Conservation (phyloP, 2,888 invertebrate genomes). For the Eremobia ochroleuca region DNA sequence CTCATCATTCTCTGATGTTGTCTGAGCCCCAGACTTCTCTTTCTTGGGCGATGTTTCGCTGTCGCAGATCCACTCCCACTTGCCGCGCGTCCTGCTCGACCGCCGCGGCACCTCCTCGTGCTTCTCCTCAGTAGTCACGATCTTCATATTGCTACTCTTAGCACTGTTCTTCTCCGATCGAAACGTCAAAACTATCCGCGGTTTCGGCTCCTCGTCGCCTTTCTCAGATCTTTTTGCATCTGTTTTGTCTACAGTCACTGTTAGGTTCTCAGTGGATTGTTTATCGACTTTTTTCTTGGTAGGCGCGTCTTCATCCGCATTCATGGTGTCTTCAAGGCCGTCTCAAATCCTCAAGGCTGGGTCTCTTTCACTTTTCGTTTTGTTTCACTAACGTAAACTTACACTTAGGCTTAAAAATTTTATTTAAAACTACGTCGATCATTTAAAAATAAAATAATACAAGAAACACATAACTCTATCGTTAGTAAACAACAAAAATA, state of each 20-base stretch:
- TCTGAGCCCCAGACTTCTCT: constrained; percentile 74
- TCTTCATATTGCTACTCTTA: constrained; percentile 89
- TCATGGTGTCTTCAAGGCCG: constrained; percentile 84
- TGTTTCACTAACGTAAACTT: background rate
- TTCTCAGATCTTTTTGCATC: constrained; percentile 80
- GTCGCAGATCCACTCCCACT: constrained; percentile 85
- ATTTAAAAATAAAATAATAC: constrained; percentile 43
- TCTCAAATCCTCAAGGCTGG: constrained; percentile 66
- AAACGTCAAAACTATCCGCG: constrained; percentile 92
- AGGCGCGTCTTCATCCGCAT: constrained; percentile 79
- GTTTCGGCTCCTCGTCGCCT: constrained; percentile 87
- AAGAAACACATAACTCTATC: background rate
- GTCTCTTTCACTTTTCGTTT: constrained; percentile 56
- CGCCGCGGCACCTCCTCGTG: constrained; percentile 84
- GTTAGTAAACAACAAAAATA: constrained; percentile 26
- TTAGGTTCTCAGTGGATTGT: constrained; percentile 74
- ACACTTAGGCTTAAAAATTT: constrained; percentile 4
- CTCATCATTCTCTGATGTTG: constrained; percentile 84
- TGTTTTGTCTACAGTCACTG: constrained; percentile 76
- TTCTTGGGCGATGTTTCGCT: constrained; percentile 80
- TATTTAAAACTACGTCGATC: constrained; percentile 10
- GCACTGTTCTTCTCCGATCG: constrained; percentile 91
- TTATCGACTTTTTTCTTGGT: constrained; percentile 82
- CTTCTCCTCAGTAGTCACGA: constrained; percentile 87
- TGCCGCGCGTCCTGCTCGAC: constrained; percentile 81